Evolutionary conservation across 2,113 vertebrate genomes (phyloP), one percentile per base, ranked within the genome.

Genomic region (Excalfactoria chinensis): DNA sequence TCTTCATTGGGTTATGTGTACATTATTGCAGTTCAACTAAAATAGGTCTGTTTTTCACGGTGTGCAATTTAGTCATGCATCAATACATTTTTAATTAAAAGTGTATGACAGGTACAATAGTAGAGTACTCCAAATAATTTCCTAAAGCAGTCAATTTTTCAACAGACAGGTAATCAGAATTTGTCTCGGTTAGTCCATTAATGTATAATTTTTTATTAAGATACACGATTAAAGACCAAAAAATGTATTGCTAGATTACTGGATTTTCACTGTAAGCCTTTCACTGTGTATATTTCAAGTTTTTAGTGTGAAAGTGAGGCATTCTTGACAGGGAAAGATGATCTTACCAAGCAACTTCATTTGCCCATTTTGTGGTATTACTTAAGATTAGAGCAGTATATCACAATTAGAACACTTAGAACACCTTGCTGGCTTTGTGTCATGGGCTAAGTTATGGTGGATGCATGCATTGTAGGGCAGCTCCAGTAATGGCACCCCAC

Each of bases 51-150:
- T 85, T 98, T 97, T 96, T 94, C 97, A 96, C 94, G 64, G 86
- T 62, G 67, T 43, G 68, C 93, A 95, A 30, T 94, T 97, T 97
- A 96, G 97, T 96, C 96, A 97, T 94, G 96, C 98, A 96, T 97
- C 96, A 95, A 97, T 97, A 97, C 92, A 48, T 96, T 98, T 98
- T 97, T 98, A 98, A 98, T 98, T 98, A 97, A 98, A 97, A 97
- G 82, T 88, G 49, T 96, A 23, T 98, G 97, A 97, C 97, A 97
- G 96, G 97, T 96, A 97, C 95, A 97, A 96, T 93, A 86, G 97
- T 88, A 77, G 84, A 97, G 83, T 32, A 80, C 69, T 94, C 89
- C 93, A 96, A 96, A 97, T 96, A 95, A 97, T 97, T 97, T 97
- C 94, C 95, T 78, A 73, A 95, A 96, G 95, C 93, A 94, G 95